phyloP scores from a whole-genome alignment of 2,797 vertebrate species.

The Antrozous pallidus region DNA sequence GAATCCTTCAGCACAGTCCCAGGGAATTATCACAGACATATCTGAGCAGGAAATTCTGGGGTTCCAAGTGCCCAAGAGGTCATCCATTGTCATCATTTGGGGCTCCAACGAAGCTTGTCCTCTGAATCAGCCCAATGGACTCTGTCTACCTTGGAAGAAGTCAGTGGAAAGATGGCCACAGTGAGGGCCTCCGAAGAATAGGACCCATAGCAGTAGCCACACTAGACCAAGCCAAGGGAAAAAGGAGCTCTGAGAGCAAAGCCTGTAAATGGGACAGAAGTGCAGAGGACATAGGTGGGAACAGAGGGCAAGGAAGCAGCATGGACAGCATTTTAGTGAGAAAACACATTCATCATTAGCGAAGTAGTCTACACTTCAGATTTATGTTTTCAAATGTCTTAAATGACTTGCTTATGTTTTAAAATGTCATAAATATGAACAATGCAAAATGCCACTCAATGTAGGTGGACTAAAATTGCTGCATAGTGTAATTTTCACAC shows the following conservation, averaged over 20 bases:
- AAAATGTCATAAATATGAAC: not conserved
- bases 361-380: not conserved
- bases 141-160: not conserved
- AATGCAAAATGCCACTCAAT: not conserved
- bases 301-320: not conserved
- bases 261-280: not conserved
- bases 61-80: not conserved
- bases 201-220: not conserved
- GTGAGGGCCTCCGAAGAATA: not conserved
- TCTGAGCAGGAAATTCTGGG: not conserved
- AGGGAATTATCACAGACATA: not conserved
- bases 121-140: not conserved
- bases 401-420: not conserved
- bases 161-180: not conserved
- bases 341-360: not conserved
- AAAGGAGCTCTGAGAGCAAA: not conserved
- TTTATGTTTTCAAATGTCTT: not conserved
- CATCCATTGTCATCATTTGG: not conserved
- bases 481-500: not conserved
- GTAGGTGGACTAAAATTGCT: conserved; percentile 3
- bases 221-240: not conserved
- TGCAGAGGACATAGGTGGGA: not conserved
- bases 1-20: not conserved
- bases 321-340: not conserved
- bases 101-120: not conserved